Percentiles rank a stretch among this genome's conserved stretches.
Evolutionary conservation across 2,888 invertebrate genomes (phyloP).

Genomic region (Artemia sp.): DNA sequence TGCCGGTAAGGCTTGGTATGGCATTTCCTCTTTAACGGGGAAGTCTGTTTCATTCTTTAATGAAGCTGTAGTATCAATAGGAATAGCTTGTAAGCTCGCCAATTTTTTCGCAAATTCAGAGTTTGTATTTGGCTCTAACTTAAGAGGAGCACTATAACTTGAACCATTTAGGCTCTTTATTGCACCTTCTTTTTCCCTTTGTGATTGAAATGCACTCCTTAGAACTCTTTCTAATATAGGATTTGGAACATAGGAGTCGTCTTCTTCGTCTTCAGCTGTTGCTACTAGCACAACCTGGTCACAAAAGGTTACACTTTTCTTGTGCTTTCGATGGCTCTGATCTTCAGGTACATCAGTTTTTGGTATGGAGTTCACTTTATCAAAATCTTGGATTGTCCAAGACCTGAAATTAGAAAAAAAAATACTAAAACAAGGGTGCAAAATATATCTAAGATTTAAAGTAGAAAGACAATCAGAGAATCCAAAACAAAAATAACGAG

Average conservation of each 20-base stretch:
- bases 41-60: slow-evolving; percentile 30
- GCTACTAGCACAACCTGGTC: slow-evolving; percentile 84
- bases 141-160: slow-evolving; percentile 17
- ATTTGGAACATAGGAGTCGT: slow-evolving; percentile 74
- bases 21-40: slow-evolving; percentile 24
- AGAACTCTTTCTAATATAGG: slow-evolving; percentile 71
- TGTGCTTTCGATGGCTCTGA: slow-evolving; percentile 31
- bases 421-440: no score
- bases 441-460: no score
- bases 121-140: neutral
- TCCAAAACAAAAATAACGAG: no score
- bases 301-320: slow-evolving; percentile 86
- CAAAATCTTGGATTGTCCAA: neutral
- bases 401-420: neutral
- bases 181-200: slow-evolving; percentile 29
- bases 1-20: slow-evolving; percentile 31
- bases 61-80: slow-evolving; percentile 26
- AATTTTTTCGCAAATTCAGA: slow-evolving; percentile 6
- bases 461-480: no score
- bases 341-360: neutral
- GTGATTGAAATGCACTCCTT: slow-evolving; percentile 59
- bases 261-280: slow-evolving; percentile 78
- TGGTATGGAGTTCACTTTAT: neutral
- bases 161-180: slow-evolving; percentile 19
- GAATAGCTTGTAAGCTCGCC: neutral